These are phyloP conservation scores for Plebejus melissa DNA, from an alignment of 2,888 invertebrate species.

Conservation along the genomic window DNA sequence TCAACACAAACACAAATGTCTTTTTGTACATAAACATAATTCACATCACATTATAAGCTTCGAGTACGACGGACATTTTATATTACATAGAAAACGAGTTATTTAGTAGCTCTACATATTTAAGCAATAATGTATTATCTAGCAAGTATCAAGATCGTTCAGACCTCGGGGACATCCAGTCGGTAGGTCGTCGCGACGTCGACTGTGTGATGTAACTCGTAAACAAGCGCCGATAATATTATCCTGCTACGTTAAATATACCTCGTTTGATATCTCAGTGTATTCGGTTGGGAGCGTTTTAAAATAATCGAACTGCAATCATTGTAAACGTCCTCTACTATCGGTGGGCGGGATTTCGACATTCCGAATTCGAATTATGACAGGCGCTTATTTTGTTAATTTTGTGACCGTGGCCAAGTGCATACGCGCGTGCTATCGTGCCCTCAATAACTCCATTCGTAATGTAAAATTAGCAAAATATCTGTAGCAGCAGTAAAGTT, in stretches of 20 bases:
- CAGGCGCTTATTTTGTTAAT: background rate
- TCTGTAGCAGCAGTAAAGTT: background rate
- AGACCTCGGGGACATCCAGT: constrained; percentile 1
- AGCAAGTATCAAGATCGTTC: constrained; percentile 11
- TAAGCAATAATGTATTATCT: background rate
- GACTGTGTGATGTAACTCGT: constrained; percentile 26
- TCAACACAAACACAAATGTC: constrained; percentile 8
- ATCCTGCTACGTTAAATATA: constrained; percentile 17
- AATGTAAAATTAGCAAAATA: constrained; percentile 10
- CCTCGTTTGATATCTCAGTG: background rate
- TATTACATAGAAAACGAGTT: background rate
- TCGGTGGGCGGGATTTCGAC: background rate
- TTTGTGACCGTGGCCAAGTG: background rate
- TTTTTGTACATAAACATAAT: background rate
- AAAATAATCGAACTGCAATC: constrained; percentile 17
- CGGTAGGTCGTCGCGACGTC: constrained; percentile 14
- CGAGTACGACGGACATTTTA: background rate
- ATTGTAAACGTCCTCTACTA: background rate
- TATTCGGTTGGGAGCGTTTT: background rate
- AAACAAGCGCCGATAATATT: constrained; percentile 26
- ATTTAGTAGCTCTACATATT: background rate
- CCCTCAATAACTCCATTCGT: background rate
- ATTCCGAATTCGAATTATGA: constrained; percentile 9
- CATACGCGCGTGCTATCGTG: background rate
- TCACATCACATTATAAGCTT: background rate